Evolutionary conservation across 1,140 invertebrate genomes (phyloP), one percentile per base, ranked within the genome.

Genomic region (Adelges cooleyi): DNA sequence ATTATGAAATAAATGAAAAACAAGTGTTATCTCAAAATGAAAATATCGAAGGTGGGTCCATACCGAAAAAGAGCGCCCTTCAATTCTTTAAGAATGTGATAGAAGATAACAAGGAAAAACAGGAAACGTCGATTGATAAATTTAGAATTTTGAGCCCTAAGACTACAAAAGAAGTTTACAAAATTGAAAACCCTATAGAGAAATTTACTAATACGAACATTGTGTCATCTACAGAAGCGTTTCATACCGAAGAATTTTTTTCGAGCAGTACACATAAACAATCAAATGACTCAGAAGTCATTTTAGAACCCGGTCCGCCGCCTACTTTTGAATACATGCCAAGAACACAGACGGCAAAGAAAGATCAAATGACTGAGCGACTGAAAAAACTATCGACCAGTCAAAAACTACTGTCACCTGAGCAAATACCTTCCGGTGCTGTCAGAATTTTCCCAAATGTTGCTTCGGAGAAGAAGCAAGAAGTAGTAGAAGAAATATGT

Each of bases 321-420:
- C 84, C 85, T n/a, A 82, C 86, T 75, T 84, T 86, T 18, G 81
- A 80, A 38, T 86, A 79, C 68, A 79, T 80, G 27, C 80, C 83
- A 2, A 84, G 82, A 69, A 67, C 73, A 77, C 38, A 66, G 68
- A 50, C 44, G 48, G 66, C 66, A 29, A 65, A 53, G 40, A 76
- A 75, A 68, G 80, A 81, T 53, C 78, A 82, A 23, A 76, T 86
- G 13, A 78, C 78, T 18, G 75, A 82, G 18, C 80, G 81, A 69
- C 80, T 84, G 1, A 84, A 81, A 71, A 80, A 80, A 70, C 73
- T 84, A 15, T 82, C 84, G 70, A 82, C 84, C 67, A 79, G 78
- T 18, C 80, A 81, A 67, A 80, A 79, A 50, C 75, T 76, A 51
- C 66, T 81, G 42, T 77, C 78, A 8, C 79, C 79, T 5, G 75